Conservation (phyloP, 2,888 invertebrate species). For the Nephrotoma appendiculata region DNA sequence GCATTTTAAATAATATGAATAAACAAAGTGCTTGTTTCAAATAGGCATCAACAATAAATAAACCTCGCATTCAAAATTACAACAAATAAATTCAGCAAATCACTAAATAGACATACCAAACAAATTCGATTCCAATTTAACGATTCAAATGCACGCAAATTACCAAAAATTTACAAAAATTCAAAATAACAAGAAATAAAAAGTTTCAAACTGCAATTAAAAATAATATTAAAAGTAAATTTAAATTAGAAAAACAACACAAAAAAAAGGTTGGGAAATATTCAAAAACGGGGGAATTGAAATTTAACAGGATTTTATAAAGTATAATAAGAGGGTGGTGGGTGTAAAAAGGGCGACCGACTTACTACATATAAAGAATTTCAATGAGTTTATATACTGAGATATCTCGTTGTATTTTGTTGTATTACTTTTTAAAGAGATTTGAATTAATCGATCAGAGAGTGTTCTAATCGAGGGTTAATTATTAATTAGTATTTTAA, state of each 20-base stretch:
- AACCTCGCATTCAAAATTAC: not conserved
- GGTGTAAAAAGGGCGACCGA: not conserved
- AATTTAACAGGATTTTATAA: not conserved
- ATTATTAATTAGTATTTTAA: not conserved
- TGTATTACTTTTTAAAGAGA: not conserved
- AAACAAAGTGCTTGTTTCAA: not conserved
- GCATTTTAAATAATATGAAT: not conserved
- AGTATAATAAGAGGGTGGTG: not conserved
- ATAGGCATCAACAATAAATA: not conserved
- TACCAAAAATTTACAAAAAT: not conserved
- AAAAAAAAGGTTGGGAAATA: not conserved
- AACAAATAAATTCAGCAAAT: not conserved
- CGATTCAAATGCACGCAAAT: not conserved
- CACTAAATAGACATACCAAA: not conserved
- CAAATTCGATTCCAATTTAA: not conserved
- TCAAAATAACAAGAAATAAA: not conserved
- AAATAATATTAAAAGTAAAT: not conserved
- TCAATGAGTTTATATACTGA: not conserved
- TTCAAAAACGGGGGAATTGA: not conserved
- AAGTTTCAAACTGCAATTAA: not conserved
- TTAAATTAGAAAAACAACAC: not conserved
- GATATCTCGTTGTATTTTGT: not conserved
- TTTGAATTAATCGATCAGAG: not conserved
- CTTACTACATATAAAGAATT: not conserved
- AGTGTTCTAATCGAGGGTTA: not conserved